These are phyloP conservation scores for Epinotia demarniana DNA, from an alignment of 2,888 invertebrate species.

Conservation along the genomic window DNA sequence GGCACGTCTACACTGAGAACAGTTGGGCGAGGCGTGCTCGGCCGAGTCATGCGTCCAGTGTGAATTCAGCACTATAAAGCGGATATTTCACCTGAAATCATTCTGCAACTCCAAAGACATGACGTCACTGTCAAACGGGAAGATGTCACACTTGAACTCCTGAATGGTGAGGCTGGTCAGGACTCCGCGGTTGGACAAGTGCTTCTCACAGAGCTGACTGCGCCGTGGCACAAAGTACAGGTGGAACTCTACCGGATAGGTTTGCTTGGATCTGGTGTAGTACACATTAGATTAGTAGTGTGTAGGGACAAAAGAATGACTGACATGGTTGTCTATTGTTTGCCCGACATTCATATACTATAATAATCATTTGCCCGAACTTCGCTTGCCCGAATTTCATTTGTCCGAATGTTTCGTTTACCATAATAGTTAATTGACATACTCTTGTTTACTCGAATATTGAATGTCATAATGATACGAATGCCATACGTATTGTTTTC, in stretches of 20 bases:
- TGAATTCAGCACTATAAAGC: neutral
- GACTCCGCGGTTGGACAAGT: conserved; percentile 93
- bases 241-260: conserved; percentile 89
- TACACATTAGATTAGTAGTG: neutral
- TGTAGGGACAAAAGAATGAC: no score
- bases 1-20: no score
- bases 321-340: no score
- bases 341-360: no score
- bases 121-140: conserved; percentile 96
- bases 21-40: no score
- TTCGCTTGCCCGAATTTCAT: no score
- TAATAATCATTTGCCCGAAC: no score
- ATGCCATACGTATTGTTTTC: no score
- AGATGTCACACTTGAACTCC: conserved; percentile 94
- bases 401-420: no score
- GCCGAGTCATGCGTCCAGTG: neutral
- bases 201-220: conserved; percentile 94
- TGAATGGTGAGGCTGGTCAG: conserved; percentile 90
- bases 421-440: no score
- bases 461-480: no score
- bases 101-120: conserved; percentile 95
- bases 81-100: conserved; percentile 86
- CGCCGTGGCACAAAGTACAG: conserved; percentile 95
- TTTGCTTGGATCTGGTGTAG: conserved; percentile 65
- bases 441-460: no score